phyloP scores from a whole-genome alignment of 2,113 vertebrate species.

The Rutilus rutilus region DNA sequence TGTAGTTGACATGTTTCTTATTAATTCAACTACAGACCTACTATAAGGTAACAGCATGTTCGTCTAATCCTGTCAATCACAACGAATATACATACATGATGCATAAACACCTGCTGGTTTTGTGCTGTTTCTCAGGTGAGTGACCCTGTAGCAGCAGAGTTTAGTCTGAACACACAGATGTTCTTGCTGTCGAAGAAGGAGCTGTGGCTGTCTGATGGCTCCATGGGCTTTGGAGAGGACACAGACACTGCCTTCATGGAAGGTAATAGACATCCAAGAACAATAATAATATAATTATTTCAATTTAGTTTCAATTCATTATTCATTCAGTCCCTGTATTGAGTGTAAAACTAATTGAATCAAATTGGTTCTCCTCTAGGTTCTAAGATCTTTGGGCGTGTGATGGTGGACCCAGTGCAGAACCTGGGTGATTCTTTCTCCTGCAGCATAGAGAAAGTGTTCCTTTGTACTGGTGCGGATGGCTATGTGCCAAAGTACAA shows the following conservation, averaged over 20 bases:
- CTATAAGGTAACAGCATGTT: neutral
- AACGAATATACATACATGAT: neutral
- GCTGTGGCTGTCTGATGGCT: constrained; percentile 84
- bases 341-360: neutral
- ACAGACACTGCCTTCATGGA: constrained; percentile 81
- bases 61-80: neutral
- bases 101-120: neutral
- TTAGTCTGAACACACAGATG: constrained; percentile 85
- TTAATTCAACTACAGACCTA: neutral
- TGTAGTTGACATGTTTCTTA: neutral
- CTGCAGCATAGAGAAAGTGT: constrained; percentile 80
- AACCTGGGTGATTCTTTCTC: constrained; percentile 81
- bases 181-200: constrained; percentile 83
- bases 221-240: constrained; percentile 83
- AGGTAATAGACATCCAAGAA: constrained; percentile 65
- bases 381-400: constrained; percentile 72
- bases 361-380: constrained; percentile 57
- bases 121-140: constrained; percentile 73
- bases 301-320: neutral
- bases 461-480: constrained; percentile 81
- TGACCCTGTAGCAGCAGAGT: constrained; percentile 83
- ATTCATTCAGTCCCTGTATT: neutral
- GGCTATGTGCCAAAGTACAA: constrained; percentile 81
- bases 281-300: neutral
- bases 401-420: constrained; percentile 83